Evolutionary conservation across 2,113 vertebrate genomes (phyloP), one percentile per base, ranked within the genome.

Genomic region (Myotis brandtii): DNA sequence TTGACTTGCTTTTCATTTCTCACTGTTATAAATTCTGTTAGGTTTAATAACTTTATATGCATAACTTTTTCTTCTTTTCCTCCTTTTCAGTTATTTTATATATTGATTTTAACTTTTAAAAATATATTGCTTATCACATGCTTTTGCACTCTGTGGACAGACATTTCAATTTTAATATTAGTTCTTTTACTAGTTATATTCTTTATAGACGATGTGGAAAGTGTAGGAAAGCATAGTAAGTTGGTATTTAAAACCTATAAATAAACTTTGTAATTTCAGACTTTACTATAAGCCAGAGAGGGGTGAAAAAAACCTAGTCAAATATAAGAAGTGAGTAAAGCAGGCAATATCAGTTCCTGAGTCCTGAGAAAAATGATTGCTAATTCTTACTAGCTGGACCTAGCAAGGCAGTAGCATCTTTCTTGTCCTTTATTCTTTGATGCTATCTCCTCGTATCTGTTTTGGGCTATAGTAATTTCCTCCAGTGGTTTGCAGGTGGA

Each of bases 1-100:
- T 91, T 96, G 46, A 96, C n/a, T 89, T 75, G 23, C 43, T 93
- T 91, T 96, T 94, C 4, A 66, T 92, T 92, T 81, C 81, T 89
- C 20, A 64, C 67, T 75, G 11, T 91, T 85, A 43, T 14, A 76
- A 93, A 95, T 69, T 23, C 21, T 93, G 17, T 80, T 96, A 91
- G 40, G 59, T 87, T 75, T 96, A 88, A 64, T 93, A 87, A 67
- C 37, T 86, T 86, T 21, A 66, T 94, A 9, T 82, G 8, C 13
- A n/a, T 84, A 90, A 54, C 79, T 20, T 81, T 86, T 75, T 81
- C 79, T 20, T 81, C 76, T 73, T 81, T 91, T 91, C 72, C 70
- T 93, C 30, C 13, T 95, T 86, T 89, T 56, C 14, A 77, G 37
- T 86, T 82, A 76, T 85, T 88, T 90, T 16, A 67, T 93, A 50